Percentiles rank a stretch among this genome's conserved stretches.
Conservation (phyloP, 1,140 invertebrate genomes). For the Eueides isabella region DNA sequence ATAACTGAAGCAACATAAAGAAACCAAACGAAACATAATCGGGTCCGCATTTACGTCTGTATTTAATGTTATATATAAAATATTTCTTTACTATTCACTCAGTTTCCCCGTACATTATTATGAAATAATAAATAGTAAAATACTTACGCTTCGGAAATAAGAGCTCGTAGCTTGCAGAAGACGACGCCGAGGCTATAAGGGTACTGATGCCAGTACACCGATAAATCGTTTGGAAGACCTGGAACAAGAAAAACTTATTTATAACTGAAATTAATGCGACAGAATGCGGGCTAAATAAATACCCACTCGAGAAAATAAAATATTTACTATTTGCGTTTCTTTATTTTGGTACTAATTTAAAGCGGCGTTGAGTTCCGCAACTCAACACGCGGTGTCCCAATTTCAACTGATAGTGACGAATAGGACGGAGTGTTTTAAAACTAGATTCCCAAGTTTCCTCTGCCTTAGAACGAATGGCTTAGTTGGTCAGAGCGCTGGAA, state of each 20-base stretch:
- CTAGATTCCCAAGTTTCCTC: too few relatives aligned
- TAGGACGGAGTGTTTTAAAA: too few relatives aligned
- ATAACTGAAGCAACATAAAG: background rate
- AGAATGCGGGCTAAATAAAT: too few relatives aligned
- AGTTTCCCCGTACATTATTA: background rate
- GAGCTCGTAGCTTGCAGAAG: slow-evolving; percentile 92
- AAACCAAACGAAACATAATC: background rate
- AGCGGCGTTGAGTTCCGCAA: too few relatives aligned
- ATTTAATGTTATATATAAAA: background rate
- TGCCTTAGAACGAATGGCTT: too few relatives aligned
- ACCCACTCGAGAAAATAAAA: too few relatives aligned
- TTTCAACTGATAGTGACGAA: too few relatives aligned
- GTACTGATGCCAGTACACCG: slow-evolving; percentile 96
- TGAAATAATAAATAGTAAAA: background rate
- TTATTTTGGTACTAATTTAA: too few relatives aligned
- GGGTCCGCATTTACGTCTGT: background rate
- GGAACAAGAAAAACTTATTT: slow-evolving; percentile 26
- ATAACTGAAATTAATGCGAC: too few relatives aligned
- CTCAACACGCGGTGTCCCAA: too few relatives aligned
- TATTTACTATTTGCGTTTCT: too few relatives aligned
- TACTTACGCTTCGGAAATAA: slow-evolving; percentile 93
- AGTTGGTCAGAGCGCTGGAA: too few relatives aligned
- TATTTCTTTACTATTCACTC: background rate
- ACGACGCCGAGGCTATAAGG: slow-evolving; percentile 92
- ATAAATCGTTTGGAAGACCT: slow-evolving; percentile 95